Evolutionary conservation across 2,113 vertebrate species (phyloP).

Genomic region (Junco hyemalis): DNA sequence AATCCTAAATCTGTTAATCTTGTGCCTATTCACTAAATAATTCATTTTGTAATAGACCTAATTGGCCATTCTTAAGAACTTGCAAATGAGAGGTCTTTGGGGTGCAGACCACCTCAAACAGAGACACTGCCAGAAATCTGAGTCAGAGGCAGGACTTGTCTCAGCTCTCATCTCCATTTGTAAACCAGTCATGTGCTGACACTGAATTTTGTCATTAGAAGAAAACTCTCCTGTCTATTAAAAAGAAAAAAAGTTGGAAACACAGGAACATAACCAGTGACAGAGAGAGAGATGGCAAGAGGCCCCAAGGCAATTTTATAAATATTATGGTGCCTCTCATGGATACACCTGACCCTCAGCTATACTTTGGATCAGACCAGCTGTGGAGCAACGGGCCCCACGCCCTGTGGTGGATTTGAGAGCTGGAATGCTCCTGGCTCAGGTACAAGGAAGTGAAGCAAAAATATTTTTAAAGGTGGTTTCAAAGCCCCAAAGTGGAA

Average conservation of each 20-base stretch:
- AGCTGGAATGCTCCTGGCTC: background rate
- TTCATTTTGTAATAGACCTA: background rate
- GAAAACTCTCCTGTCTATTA: background rate
- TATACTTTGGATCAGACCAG: accelerated
- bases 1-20: background rate
- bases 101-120: background rate
- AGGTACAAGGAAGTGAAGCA: background rate
- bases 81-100: background rate
- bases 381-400: background rate
- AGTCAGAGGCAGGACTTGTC: background rate
- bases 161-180: accelerated
- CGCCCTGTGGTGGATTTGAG: background rate
- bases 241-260: background rate
- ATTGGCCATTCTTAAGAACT: background rate
- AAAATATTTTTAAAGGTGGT: background rate
- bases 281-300: background rate
- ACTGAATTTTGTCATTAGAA: background rate
- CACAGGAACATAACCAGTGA: background rate
- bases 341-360: background rate
- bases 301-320: background rate
- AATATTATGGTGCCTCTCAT: background rate
- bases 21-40: background rate
- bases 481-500: background rate
- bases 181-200: background rate
- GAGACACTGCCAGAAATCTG: background rate